Evolutionary conservation across 2,888 invertebrate species (phyloP).

Genomic region (Chouioia cunea): DNA sequence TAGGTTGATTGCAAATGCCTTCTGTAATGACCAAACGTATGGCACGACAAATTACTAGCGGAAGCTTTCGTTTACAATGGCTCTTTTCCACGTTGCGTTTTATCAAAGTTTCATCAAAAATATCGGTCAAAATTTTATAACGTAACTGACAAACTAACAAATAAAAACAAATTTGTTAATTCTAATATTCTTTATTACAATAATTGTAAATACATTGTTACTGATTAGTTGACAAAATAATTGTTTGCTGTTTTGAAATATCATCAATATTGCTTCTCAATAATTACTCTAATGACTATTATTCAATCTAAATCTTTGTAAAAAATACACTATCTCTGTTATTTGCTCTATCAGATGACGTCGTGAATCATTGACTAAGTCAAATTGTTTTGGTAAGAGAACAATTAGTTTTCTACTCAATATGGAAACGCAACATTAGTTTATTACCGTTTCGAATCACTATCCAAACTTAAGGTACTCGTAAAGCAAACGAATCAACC

Average conservation of each 20-base stretch:
- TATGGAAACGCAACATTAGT: too few species aligned
- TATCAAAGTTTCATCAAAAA: not conserved
- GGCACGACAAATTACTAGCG: too few species aligned
- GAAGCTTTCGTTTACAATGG: constrained; percentile 36
- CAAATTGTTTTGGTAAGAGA: too few species aligned
- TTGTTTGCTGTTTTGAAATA: constrained; percentile 14
- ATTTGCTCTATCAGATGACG: not conserved
- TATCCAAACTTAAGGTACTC: too few species aligned
- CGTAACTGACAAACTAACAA: constrained; percentile 17
- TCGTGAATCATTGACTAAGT: too few species aligned
- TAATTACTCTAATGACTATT: constrained; percentile 22
- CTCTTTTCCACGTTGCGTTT: constrained; percentile 7
- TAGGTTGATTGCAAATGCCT: too few species aligned
- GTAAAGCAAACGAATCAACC: too few species aligned
- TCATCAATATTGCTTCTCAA: constrained; percentile 20
- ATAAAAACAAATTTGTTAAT: constrained; percentile 22
- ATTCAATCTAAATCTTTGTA: constrained; percentile 27
- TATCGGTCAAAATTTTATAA: not conserved
- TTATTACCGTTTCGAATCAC: too few species aligned
- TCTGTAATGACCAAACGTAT: too few species aligned
- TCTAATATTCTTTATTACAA: constrained; percentile 37
- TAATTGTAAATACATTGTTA: constrained; percentile 27
- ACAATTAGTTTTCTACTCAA: too few species aligned
- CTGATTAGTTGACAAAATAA: constrained; percentile 33
- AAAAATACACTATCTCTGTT: constrained; percentile 28